These are phyloP conservation scores for Muscicapa striata DNA, from an alignment of 2,797 vertebrate species.

Conservation along the genomic window DNA sequence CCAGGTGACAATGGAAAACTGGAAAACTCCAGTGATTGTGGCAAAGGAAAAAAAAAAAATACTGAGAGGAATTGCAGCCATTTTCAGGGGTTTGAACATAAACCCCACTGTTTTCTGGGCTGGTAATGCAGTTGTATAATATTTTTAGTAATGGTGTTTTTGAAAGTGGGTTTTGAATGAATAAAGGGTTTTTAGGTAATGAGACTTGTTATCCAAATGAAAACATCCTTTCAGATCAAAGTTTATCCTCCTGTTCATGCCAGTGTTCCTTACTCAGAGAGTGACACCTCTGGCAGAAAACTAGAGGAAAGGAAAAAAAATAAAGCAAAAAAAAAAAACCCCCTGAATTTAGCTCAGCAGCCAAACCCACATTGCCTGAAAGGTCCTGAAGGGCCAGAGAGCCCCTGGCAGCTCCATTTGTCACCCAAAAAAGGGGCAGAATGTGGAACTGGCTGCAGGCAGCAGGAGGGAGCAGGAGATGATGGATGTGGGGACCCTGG, in stretches of 20 bases:
- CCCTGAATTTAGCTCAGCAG: background rate
- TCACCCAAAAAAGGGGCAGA: background rate
- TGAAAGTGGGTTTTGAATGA: background rate
- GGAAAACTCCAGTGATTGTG: background rate
- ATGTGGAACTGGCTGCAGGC: background rate
- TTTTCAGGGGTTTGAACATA: background rate
- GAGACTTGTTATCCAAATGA: background rate
- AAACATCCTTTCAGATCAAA: background rate
- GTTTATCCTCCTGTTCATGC: background rate
- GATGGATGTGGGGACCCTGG: background rate
- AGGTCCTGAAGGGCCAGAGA: background rate
- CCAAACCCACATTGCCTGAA: background rate
- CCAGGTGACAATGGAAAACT: background rate
- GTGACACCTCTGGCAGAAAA: background rate
- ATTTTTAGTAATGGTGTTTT: background rate
- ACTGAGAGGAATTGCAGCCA: fast-evolving
- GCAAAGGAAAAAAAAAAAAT: background rate
- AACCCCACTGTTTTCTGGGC: background rate
- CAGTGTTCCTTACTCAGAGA: background rate
- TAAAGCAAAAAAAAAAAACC: background rate
- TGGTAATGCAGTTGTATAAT: fast-evolving
- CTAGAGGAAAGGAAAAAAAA: background rate
- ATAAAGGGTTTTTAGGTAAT: background rate
- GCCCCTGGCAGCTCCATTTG: background rate
- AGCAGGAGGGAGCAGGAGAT: background rate